phyloP scores from a whole-genome alignment of 2,797 vertebrate species.

The Clamator glandarius region DNA sequence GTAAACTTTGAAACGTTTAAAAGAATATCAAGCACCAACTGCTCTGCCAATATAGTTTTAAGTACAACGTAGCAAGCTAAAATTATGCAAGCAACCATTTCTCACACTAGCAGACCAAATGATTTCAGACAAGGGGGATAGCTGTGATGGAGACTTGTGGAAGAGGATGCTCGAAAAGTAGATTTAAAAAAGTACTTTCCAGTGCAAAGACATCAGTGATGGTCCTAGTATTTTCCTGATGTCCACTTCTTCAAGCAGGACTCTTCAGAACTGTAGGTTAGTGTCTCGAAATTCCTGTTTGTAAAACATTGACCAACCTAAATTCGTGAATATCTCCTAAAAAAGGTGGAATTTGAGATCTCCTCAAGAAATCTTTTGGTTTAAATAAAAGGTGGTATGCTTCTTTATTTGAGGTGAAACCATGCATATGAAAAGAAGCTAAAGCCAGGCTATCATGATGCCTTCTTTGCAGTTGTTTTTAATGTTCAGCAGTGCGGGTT shows the following conservation, averaged over 20 bases:
- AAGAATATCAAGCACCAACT: conserved; percentile 29
- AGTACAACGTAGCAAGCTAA: not conserved
- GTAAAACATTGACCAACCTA: not conserved
- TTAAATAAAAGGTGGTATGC: not conserved
- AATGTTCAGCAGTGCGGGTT: not conserved
- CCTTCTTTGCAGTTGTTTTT: accelerated
- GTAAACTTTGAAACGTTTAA: conserved; percentile 57
- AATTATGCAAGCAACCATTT: conserved; percentile 58
- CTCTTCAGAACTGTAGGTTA: not conserved
- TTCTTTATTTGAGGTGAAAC: not conserved
- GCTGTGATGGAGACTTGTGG: not conserved
- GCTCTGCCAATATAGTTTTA: conserved; percentile 8
- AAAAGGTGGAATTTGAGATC: not conserved
- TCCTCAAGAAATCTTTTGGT: not conserved
- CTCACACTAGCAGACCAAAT: not conserved
- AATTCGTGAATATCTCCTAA: not conserved
- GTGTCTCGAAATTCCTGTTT: not conserved
- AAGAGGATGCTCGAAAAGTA: not conserved
- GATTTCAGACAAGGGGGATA: not conserved
- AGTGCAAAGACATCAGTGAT: not conserved
- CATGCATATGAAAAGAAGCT: not conserved
- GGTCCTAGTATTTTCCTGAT: not conserved
- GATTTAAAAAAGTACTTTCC: not conserved
- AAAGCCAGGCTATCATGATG: not conserved
- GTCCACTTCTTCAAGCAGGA: not conserved